phyloP scores from a whole-genome alignment of 2,113 vertebrate species.

The Otolemur garnettii region DNA sequence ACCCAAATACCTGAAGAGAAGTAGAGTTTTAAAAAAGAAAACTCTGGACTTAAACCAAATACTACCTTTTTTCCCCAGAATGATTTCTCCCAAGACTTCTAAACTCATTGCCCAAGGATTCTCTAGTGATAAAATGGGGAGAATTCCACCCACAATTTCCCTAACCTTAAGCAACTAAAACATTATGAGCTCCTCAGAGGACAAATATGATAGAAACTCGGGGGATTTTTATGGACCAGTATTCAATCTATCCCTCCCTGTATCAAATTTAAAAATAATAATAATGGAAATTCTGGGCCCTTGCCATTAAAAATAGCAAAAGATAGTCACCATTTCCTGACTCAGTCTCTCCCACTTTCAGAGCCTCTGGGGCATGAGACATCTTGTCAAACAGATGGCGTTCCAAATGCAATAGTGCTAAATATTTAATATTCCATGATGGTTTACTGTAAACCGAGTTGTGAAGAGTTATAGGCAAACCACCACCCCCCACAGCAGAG shows the following conservation, averaged over 20 bases:
- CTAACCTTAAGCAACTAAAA: background rate
- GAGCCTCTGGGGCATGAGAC: conserved; percentile 50
- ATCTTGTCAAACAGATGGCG: conserved; percentile 57
- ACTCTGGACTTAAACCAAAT: background rate
- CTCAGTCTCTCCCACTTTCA: conserved; percentile 32
- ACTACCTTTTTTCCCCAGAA: background rate
- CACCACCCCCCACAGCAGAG: conserved; percentile 33
- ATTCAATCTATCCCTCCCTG: background rate
- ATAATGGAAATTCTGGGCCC: conserved; percentile 25
- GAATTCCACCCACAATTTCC: background rate
- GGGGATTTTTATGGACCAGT: background rate
- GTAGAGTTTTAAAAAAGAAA: background rate
- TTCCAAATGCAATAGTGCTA: conserved; percentile 72
- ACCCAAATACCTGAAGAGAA: conserved; percentile 1
- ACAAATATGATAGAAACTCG: background rate
- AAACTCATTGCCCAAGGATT: background rate
- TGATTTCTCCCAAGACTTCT: background rate
- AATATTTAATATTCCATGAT: conserved; percentile 78
- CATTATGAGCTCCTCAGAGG: background rate
- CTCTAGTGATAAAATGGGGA: background rate
- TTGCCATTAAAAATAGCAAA: conserved; percentile 52
- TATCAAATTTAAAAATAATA: background rate
- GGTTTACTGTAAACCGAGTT: conserved; percentile 46
- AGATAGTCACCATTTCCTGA: conserved; percentile 1
- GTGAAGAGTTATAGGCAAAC: conserved; percentile 53